A percentile compares a stretch with the other conserved stretches of the same genome.
Conservation (phyloP, 2,113 vertebrate genomes). For the Hippoglossus stenolepis region DNA sequence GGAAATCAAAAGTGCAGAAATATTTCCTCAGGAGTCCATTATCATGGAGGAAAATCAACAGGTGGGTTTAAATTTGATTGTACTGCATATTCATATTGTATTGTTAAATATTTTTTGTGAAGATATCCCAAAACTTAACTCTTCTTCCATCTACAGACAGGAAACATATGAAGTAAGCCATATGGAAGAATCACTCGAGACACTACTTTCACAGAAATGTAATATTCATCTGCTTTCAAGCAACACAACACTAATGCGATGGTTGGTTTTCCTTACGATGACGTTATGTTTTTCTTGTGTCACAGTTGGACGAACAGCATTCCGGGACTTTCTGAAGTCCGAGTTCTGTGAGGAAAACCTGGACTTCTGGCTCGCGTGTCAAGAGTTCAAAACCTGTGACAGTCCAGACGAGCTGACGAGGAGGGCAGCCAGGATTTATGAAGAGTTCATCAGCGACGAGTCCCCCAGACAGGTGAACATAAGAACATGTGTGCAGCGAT, state of each 20-base stretch:
- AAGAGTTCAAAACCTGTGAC: slow-evolving; percentile 63
- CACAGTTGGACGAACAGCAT: slow-evolving; percentile 66
- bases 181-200: slow-evolving; percentile 86
- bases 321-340: slow-evolving; percentile 70
- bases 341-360: slow-evolving; percentile 79
- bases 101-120: slow-evolving; percentile 10
- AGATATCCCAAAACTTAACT: background rate
- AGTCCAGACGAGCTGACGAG: slow-evolving; percentile 27
- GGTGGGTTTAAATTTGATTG: slow-evolving; percentile 35
- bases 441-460: slow-evolving; percentile 65
- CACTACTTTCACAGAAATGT: slow-evolving; percentile 87
- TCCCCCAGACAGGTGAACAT: slow-evolving; percentile 70
- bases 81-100: background rate
- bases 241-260: slow-evolving; percentile 39
- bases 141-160: slow-evolving; percentile 71
- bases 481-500: background rate
- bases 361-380: slow-evolving; percentile 76
- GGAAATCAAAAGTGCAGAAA: slow-evolving; percentile 56
- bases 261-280: slow-evolving; percentile 9
- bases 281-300: slow-evolving; percentile 15
- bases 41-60: slow-evolving; percentile 27
- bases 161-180: slow-evolving; percentile 83
- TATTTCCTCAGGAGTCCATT: slow-evolving; percentile 41
- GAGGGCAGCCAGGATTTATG: slow-evolving; percentile 67
- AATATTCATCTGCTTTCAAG: slow-evolving; percentile 73